These are phyloP conservation scores for Cottoperca gobio DNA, from an alignment of 2,797 vertebrate genomes.

Conservation along the genomic window DNA sequence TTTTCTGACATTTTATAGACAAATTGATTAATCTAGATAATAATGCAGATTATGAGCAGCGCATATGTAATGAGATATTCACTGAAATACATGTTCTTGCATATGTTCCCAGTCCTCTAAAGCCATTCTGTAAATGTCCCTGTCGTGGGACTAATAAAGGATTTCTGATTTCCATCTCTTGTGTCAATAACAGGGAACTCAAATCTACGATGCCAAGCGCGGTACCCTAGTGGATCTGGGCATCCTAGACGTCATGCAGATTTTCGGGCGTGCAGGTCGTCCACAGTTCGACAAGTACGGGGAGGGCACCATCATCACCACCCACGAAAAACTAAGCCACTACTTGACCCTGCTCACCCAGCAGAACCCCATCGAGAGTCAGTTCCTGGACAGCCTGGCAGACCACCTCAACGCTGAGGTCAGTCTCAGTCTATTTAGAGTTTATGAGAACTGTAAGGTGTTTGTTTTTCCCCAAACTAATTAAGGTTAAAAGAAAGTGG, in stretches of 20 bases:
- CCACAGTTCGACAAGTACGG: conserved; percentile 97
- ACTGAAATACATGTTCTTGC: neutral
- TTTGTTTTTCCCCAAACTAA: neutral
- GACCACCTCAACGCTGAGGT: conserved; percentile 99
- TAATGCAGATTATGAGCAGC: too few relatives aligned
- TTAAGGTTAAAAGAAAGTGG: neutral
- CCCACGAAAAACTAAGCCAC: conserved; percentile 96
- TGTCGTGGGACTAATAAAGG: too few relatives aligned
- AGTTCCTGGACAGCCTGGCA: conserved; percentile 94
- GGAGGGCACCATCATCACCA: conserved; percentile 97
- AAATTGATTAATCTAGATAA: too few relatives aligned
- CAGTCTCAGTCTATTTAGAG: conserved; percentile 32
- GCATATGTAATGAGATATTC: neutral
- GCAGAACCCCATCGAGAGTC: conserved; percentile 99
- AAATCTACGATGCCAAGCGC: conserved; percentile 98
- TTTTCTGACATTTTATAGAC: too few relatives aligned
- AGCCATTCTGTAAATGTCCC: too few relatives aligned
- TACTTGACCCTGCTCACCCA: conserved; percentile 97
- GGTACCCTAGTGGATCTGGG: conserved; percentile 97
- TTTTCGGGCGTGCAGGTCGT: conserved; percentile 96
- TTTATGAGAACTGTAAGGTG: neutral
- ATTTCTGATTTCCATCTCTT: too few relatives aligned
- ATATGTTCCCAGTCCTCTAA: neutral
- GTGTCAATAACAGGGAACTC: conserved; percentile 91
- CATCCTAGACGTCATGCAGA: conserved; percentile 99